Evolutionary conservation across 64 coral and sea anemone species (phyloP).

Genomic region (Hydrozoanthus tunicans): DNA sequence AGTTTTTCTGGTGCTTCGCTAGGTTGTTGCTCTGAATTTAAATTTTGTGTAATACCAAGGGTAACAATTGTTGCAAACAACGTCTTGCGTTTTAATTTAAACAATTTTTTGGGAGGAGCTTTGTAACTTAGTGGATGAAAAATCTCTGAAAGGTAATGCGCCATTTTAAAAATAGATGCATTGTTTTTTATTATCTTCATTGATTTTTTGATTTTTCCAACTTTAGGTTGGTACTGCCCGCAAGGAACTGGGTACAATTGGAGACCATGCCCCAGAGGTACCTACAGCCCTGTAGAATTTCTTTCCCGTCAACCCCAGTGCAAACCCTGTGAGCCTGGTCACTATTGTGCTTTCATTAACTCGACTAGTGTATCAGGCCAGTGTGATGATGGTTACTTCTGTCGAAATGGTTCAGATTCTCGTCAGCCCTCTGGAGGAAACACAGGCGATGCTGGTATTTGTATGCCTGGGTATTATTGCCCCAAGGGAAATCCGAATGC

Average conservation of each 20-base stretch:
- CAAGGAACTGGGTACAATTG: constrained; percentile 83
- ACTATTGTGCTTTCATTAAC: constrained; percentile 81
- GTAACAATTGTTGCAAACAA: too few species aligned
- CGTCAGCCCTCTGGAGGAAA: constrained; percentile 78
- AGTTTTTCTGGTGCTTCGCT: not conserved
- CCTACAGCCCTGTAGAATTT: constrained; percentile 81
- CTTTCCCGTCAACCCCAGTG: constrained; percentile 74
- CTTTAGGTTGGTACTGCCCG: constrained; percentile 92
- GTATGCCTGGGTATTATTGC: constrained; percentile 87
- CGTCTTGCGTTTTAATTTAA: too few species aligned
- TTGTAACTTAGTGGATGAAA: too few species aligned
- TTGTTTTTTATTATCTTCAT: not conserved
- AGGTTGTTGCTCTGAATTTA: not conserved
- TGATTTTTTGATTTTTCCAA: not conserved
- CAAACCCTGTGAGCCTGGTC: constrained; percentile 76
- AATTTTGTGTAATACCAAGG: not conserved
- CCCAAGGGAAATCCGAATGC: constrained; percentile 66
- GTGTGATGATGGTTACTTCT: constrained; percentile 87
- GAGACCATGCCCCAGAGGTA: constrained; percentile 89
- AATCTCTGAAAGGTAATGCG: too few species aligned
- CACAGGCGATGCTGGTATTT: constrained; percentile 93
- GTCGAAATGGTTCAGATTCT: constrained; percentile 95
- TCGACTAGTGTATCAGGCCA: constrained; percentile 67
- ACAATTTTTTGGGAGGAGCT: too few species aligned
- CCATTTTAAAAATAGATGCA: not conserved